Percentiles rank a stretch among this genome's conserved stretches.
Evolutionary conservation across 2,797 vertebrate species (phyloP).

Genomic region (Myotis pilosus): DNA sequence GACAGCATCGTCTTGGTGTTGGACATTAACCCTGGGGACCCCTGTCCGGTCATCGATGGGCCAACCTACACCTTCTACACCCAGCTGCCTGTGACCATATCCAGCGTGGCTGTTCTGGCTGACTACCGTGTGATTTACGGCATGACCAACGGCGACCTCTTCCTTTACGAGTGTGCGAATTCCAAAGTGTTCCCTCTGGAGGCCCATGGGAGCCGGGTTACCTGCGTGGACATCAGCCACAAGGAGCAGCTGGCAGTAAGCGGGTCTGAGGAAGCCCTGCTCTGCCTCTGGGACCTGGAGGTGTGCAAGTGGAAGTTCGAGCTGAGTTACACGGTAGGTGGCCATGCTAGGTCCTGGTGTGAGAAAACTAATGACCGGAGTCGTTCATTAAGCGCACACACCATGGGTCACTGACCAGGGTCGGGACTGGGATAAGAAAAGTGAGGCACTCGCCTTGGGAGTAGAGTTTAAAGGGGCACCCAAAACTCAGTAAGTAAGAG

Average conservation of each 20-base stretch:
- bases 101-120: constrained; percentile 81
- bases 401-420: accelerated
- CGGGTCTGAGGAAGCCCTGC: constrained; percentile 84
- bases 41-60: constrained; percentile 83
- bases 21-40: constrained; percentile 83
- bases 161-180: constrained; percentile 76
- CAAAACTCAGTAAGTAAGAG: neutral
- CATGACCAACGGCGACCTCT: constrained; percentile 80
- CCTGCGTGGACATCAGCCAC: constrained; percentile 85
- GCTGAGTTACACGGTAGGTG: constrained; percentile 86
- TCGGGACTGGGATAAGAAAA: neutral
- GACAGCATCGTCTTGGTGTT: constrained; percentile 83
- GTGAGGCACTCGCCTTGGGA: neutral
- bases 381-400: neutral
- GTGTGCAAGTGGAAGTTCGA: constrained; percentile 83
- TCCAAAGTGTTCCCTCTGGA: constrained; percentile 79
- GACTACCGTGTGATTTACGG: constrained; percentile 84
- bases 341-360: accelerated
- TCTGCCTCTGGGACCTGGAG: constrained; percentile 87
- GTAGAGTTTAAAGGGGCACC: neutral
- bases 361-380: neutral
- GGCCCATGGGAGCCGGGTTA: constrained; percentile 84
- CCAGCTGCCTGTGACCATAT: constrained; percentile 79
- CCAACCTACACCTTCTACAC: constrained; percentile 79
- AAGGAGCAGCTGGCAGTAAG: constrained; percentile 84